Evolutionary conservation across 1,140 invertebrate species (phyloP), one percentile per base, ranked within the genome.

Genomic region (Teleogryllus occipitalis): DNA sequence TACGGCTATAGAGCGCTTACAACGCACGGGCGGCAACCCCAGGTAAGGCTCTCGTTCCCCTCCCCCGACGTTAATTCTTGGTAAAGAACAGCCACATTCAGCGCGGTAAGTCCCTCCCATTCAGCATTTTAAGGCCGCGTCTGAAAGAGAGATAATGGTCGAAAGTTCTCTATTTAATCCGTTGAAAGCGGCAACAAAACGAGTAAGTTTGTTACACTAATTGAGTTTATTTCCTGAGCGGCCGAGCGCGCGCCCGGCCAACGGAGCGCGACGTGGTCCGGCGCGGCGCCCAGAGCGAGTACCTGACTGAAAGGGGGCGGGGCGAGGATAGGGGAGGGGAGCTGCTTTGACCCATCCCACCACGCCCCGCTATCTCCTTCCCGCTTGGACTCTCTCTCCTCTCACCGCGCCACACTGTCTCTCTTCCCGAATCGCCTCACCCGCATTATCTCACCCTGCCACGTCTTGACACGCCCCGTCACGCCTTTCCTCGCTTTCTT

Each of bases 161-260:
- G 54, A 65, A 65, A 65, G 54, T 65, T 65, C 54, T 65, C 54
- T 65, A 65, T 65, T 65, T 65, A 65, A 65, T 65, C 54, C 54
- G 54, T 10, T 65, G 54, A 65, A 65, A 65, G 54, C 54, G 54
- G 54, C 54, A 65, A 65, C 54, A 7, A 65, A 65, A 65, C 54
- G 54, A 7, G 54, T 65, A 65, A 65, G 54, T 65, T 65, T 65
- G 54, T 65, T 65, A 65, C 54, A 65, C 54, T 65, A 65, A 65
- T 65, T 65, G 54, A 65, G 54, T 65, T 65, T 65, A 65, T 65
- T 65, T 65, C 54, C 54, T 65, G 54, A 65, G 54, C 54, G 54
- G 54, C 54, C 54, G 54, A 65, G 54, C 54, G 54, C 2, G 54
- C 18, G 54, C 10, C 54, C 54, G 7, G 18, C 10, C 54, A 7